These are phyloP conservation scores for Aphis gossypii DNA, from an alignment of 1,140 invertebrate species.

Conservation along the genomic window DNA sequence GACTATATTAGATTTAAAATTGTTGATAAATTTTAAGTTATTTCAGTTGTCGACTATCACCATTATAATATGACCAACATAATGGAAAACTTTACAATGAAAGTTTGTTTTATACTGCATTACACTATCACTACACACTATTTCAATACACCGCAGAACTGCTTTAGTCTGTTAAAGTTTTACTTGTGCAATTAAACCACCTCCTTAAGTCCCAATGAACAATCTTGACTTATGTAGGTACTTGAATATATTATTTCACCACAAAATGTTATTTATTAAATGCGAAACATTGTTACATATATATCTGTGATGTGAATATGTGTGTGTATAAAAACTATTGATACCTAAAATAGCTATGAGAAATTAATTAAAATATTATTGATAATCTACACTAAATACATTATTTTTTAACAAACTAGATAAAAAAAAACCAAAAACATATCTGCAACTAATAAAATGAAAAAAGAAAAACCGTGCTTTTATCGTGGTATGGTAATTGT, in stretches of 20 bases:
- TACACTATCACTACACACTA: neutral
- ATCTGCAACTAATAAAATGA: neutral
- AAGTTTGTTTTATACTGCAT: neutral
- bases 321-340: neutral
- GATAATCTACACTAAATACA: neutral
- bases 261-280: neutral
- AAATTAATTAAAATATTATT: neutral
- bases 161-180: neutral
- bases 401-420: neutral
- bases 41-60: neutral
- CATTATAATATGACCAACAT: neutral
- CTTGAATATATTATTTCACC: neutral
- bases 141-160: neutral
- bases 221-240: neutral
- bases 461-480: neutral
- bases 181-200: neutral
- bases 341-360: neutral
- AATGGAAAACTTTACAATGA: neutral
- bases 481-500: neutral
- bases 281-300: neutral
- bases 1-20: neutral
- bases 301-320: neutral
- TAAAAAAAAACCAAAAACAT: neutral
- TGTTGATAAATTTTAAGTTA: neutral
- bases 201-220: neutral